Conservation (phyloP, 2,888 invertebrate species). For the Lepidochrysops patricia region DNA sequence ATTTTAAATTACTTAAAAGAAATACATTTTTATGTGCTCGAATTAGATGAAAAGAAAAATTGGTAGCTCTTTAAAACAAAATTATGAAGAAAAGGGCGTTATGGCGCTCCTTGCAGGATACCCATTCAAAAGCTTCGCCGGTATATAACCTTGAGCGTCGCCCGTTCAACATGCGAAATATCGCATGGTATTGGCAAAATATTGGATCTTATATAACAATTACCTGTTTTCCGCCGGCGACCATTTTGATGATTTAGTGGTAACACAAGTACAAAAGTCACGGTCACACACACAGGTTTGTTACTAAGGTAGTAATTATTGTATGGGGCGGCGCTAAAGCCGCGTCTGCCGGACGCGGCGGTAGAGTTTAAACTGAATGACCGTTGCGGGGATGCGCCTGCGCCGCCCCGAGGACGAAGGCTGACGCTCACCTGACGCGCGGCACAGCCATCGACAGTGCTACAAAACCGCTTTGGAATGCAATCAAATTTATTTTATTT, state of each 20-base stretch:
- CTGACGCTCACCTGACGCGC: slow-evolving; percentile 36
- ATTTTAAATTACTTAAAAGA: too few species aligned
- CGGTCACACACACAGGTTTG: slow-evolving; percentile 28
- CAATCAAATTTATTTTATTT: neutral
- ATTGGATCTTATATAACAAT: slow-evolving; percentile 32
- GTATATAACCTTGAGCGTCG: neutral
- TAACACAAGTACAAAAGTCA: slow-evolving; percentile 53
- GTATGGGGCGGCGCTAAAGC: slow-evolving; percentile 43
- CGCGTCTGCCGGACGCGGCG: slow-evolving; percentile 71
- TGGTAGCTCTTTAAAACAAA: neutral
- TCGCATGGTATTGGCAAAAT: slow-evolving; percentile 24
- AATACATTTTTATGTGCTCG: too few species aligned
- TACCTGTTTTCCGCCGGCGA: slow-evolving; percentile 74
- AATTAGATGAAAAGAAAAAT: too few species aligned
- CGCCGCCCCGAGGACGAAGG: slow-evolving; percentile 34
- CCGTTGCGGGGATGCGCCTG: slow-evolving; percentile 35
- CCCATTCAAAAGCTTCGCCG: neutral
- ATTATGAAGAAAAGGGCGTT: neutral
- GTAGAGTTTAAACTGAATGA: slow-evolving; percentile 65
- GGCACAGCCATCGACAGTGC: slow-evolving; percentile 10
- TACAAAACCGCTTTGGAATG: neutral
- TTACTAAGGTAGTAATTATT: slow-evolving; percentile 25
- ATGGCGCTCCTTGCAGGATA: neutral
- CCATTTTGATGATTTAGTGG: slow-evolving; percentile 52
- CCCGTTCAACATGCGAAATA: neutral